Conservation (phyloP, 2,113 vertebrate species). For the Dendropsophus ebraccatus region DNA sequence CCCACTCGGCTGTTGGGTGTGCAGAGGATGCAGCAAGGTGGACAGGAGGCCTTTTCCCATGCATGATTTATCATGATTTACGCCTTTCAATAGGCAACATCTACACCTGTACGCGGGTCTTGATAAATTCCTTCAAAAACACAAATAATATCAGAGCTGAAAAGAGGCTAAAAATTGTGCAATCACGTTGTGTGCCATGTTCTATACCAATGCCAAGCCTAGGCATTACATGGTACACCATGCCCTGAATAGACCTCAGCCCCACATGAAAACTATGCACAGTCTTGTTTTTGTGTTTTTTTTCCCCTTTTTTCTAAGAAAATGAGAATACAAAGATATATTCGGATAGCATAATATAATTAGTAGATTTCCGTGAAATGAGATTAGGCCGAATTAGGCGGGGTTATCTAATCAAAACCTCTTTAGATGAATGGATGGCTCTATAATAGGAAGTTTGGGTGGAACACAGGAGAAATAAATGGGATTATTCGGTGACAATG, state of each 20-base stretch:
- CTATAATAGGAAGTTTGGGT: background rate
- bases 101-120: too few relatives aligned
- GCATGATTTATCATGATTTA: too few relatives aligned
- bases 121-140: too few relatives aligned
- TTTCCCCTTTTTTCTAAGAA: background rate
- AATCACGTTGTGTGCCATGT: background rate
- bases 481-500: background rate
- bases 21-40: too few relatives aligned
- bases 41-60: too few relatives aligned
- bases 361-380: background rate
- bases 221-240: background rate
- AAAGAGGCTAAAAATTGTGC: background rate
- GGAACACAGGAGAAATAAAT: background rate
- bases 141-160: too few relatives aligned
- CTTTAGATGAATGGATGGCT: background rate
- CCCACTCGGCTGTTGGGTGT: too few relatives aligned
- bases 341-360: background rate
- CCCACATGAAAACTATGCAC: conserved; percentile 7
- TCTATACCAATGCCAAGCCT: background rate
- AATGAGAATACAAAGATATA: too few relatives aligned
- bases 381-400: background rate
- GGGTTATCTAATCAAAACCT: background rate
- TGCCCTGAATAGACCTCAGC: background rate
- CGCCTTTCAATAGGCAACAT: too few relatives aligned
- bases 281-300: background rate